Evolutionary conservation across 2,113 vertebrate genomes (phyloP).

Genomic region (Motacilla tschutschensis): DNA sequence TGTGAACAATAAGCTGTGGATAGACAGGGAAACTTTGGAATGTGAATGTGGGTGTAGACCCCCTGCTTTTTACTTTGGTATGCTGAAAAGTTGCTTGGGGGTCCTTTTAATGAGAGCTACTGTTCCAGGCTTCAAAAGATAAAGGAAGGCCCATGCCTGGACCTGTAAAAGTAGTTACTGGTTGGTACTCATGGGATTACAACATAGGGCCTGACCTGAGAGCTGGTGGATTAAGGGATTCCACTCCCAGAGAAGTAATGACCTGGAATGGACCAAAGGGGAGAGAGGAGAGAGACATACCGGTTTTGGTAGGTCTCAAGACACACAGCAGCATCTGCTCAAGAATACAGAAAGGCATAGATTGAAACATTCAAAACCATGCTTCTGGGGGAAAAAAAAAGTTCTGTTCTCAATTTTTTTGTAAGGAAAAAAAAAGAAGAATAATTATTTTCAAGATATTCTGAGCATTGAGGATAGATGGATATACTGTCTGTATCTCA

Average conservation of each 20-base stretch:
- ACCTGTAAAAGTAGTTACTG: background rate
- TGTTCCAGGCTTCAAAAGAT: background rate
- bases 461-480: background rate
- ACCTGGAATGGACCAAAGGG: background rate
- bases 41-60: background rate
- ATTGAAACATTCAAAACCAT: background rate
- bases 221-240: background rate
- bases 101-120: constrained; percentile 10
- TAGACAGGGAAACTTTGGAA: background rate
- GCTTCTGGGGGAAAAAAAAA: background rate
- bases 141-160: background rate
- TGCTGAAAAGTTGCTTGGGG: constrained; percentile 36
- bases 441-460: background rate
- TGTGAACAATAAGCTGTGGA: background rate
- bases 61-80: constrained; percentile 15
- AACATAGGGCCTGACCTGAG: background rate
- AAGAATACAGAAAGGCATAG: background rate
- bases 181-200: background rate
- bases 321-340: background rate
- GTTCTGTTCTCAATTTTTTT: background rate
- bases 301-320: background rate
- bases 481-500: background rate
- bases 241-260: background rate
- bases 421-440: background rate
- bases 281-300: background rate